Base-by-base conservation (phyloP, 2,888 invertebrate species). In the Idaea aversata region DNA sequence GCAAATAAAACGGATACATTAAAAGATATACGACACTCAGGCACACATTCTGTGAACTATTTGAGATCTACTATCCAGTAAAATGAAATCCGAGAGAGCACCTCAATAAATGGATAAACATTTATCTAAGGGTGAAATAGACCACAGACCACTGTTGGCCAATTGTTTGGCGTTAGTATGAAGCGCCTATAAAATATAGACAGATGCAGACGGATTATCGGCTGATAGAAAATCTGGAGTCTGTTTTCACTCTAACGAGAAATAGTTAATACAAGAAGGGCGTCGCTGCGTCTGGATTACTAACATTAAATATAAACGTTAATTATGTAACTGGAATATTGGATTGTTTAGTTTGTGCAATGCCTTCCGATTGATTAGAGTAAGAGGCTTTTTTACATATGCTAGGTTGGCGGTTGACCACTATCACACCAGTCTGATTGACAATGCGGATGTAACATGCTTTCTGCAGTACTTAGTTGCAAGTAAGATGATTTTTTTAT, bases 41-140 rank as follows among this genome's bases (percentile, higher is more conserved):
- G 59, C 6, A 59, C 34, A 59, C 25, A 34, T 6, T 59, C 34
- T 59, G 58, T 59, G 59, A 58, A 34, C 25, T 13, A 59, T 59
- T 16, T 34, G 16, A 59, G 58, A 16, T 16, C 15, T 59, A 10
- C 78, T 13, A 59, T 47, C 25, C 10, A 67, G 72, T 70, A 73
- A 72, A 77, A 77, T 79, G 77, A 77, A 79, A 81, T 80, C 78
- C 75, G 75, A 77, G 76, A 78, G 74, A 75, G 73, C 76, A 74
- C 76, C 79, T 77, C 77, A 79, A 84, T 77, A 80, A 82, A 83
- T 82, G 80, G 74, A 71, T 71, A 76, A 80, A 80, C 83, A 85
- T 84, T 84, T 82, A 79, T 84, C 78, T 79, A 77, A 73, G 47
- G 47, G 47, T 13, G 13, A 47, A 13, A 47, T 47, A 47, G 47